Evolutionary conservation across 2,888 invertebrate species (phyloP).

Genomic region (Andrena haemorrhoa): DNA sequence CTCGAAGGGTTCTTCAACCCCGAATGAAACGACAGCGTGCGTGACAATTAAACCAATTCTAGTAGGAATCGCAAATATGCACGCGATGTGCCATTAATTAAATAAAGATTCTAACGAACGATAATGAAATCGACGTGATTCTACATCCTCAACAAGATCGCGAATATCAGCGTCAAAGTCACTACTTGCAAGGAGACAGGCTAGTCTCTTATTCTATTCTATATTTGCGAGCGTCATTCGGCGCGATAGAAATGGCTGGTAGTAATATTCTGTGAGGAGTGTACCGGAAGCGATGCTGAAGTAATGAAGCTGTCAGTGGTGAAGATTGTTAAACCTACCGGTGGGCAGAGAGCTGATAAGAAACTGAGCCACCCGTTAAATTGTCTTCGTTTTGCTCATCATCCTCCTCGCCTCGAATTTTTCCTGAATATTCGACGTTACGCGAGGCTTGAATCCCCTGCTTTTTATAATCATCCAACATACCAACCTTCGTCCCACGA

Average conservation of each 20-base stretch:
- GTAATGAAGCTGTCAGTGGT: conserved; percentile 61
- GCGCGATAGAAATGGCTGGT: conserved; percentile 1
- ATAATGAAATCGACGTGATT: too few species aligned
- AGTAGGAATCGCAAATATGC: not conserved
- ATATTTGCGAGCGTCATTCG: not conserved
- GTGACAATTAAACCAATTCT: not conserved
- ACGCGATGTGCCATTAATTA: not conserved
- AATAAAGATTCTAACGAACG: not conserved
- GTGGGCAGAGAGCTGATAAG: conserved; percentile 47
- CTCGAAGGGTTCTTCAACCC: not conserved
- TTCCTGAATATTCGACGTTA: conserved; percentile 8
- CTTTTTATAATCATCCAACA: not conserved
- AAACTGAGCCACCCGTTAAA: conserved; percentile 47
- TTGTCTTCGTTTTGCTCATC: conserved; percentile 43
- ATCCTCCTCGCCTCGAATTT: conserved; percentile 37
- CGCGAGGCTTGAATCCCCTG: not conserved
- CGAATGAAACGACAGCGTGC: not conserved
- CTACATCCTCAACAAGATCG: too few species aligned
- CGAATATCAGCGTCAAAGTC: not conserved
- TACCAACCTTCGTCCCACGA: not conserved
- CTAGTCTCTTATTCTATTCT: not conserved
- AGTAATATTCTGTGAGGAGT: conserved; percentile 44
- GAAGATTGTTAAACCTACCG: conserved; percentile 58
- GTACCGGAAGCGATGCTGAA: conserved; percentile 57
- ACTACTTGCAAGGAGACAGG: not conserved